Evolutionary conservation across 2,888 invertebrate species (phyloP).

Genomic region (Lutraria lutraria): DNA sequence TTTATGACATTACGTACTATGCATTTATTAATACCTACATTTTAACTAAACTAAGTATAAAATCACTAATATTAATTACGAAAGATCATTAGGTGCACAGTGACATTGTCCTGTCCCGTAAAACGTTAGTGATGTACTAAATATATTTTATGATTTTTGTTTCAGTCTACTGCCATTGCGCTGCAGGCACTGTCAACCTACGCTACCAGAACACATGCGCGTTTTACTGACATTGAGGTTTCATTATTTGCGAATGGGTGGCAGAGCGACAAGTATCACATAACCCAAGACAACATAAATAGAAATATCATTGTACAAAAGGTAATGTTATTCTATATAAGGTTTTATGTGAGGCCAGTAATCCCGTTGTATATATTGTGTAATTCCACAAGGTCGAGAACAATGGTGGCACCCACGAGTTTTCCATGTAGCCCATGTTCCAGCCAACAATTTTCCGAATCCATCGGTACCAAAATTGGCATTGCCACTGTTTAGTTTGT

Average conservation of each 20-base stretch:
- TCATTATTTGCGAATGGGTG: not conserved
- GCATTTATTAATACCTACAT: not conserved
- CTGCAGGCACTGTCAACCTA: constrained; percentile 4
- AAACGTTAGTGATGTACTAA: not conserved
- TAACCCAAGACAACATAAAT: not conserved
- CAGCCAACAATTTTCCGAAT: too few species aligned
- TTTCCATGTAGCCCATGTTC: too few species aligned
- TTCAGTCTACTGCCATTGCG: not conserved
- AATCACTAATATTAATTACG: not conserved
- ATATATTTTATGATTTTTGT: not conserved
- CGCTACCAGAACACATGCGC: constrained; percentile 1
- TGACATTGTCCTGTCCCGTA: not conserved
- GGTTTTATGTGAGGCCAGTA: too few species aligned
- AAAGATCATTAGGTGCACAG: not conserved
- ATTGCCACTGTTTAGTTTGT: too few species aligned
- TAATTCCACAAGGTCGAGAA: too few species aligned
- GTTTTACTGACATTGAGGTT: not conserved
- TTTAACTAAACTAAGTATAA: not conserved
- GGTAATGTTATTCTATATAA: not conserved
- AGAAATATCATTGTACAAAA: not conserved
- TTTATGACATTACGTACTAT: not conserved
- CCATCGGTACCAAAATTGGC: too few species aligned
- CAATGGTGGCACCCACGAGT: too few species aligned
- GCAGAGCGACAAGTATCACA: not conserved
- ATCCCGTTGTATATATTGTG: too few species aligned